These are phyloP conservation scores for Oligia latruncula DNA, from an alignment of 2,888 invertebrate species.

Conservation along the genomic window DNA sequence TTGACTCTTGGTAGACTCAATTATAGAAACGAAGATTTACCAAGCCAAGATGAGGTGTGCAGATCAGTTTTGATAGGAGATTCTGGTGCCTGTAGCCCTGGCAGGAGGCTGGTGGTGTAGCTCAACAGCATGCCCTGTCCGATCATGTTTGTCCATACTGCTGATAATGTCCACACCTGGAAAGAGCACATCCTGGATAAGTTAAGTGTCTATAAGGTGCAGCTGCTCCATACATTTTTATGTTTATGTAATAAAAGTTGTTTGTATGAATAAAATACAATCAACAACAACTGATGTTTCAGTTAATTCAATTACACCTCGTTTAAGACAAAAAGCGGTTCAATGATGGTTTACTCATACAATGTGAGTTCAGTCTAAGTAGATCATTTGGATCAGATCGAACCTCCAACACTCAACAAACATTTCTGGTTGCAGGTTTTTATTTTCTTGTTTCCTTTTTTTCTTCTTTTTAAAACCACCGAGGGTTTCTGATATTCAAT, in stretches of 20 bases:
- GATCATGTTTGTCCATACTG: slow-evolving; percentile 76
- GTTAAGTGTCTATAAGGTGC: background rate
- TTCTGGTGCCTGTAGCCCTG: slow-evolving; percentile 69
- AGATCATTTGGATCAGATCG: background rate
- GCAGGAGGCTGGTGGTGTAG: slow-evolving; percentile 74
- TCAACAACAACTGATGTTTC: background rate
- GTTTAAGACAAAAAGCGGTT: background rate
- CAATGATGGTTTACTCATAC: background rate
- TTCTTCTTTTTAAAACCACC: background rate
- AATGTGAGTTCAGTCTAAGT: background rate
- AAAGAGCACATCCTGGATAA: slow-evolving; percentile 42
- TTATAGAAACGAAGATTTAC: slow-evolving; percentile 55
- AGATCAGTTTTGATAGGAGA: slow-evolving; percentile 73
- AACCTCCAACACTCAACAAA: background rate
- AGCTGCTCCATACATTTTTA: background rate
- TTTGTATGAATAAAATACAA: background rate
- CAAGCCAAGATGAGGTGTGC: slow-evolving; percentile 76
- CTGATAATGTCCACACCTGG: slow-evolving; percentile 77
- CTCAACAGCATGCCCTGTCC: slow-evolving; percentile 78
- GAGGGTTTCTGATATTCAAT: background rate
- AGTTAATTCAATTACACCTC: background rate
- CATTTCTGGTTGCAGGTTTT: background rate
- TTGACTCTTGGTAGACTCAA: background rate
- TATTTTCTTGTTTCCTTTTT: background rate
- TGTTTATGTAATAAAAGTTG: background rate